Percentiles rank a stretch among this genome's conserved stretches.
These are phyloP conservation scores for Ectemnius cavifrons DNA, from an alignment of 2,888 invertebrate genomes.

Conservation along the genomic window DNA sequence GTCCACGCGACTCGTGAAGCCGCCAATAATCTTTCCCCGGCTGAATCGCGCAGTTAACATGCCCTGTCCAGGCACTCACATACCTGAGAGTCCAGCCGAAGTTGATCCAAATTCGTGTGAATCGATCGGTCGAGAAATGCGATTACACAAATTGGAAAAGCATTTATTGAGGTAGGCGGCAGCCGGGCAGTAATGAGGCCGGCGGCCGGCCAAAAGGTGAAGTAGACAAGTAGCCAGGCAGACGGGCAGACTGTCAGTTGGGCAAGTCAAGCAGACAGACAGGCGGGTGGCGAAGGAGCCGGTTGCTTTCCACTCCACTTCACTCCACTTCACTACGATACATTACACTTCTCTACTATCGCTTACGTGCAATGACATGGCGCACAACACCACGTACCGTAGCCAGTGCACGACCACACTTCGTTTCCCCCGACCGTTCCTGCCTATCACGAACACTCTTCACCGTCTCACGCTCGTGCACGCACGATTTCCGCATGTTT, in stretches of 20 bases:
- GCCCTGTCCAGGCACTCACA: conserved; percentile 50
- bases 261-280: conserved; percentile 33
- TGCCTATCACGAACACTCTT: conserved; percentile 45
- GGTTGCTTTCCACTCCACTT: conserved; percentile 61
- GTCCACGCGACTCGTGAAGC: too few relatives aligned
- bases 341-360: conserved; percentile 50
- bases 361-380: conserved; percentile 59
- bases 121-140: conserved; percentile 80
- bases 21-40: conserved; percentile 23
- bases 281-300: conserved; percentile 49
- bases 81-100: conserved; percentile 80
- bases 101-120: conserved; percentile 79
- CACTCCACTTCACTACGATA: conserved; percentile 55
- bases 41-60: conserved; percentile 10
- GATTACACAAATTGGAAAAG: conserved; percentile 73
- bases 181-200: conserved; percentile 14
- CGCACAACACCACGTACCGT: conserved; percentile 42
- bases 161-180: conserved; percentile 3
- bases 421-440: conserved; percentile 44
- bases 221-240: conserved; percentile 2
- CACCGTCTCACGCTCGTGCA: conserved; percentile 42
- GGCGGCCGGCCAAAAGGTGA: conserved; percentile 3
- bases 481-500: conserved; percentile 56
- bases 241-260: conserved; percentile 10
- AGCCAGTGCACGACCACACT: conserved; percentile 51